Evolutionary conservation across 2,797 vertebrate species (phyloP).

Genomic region (Phrynocephalus vlangalii): DNA sequence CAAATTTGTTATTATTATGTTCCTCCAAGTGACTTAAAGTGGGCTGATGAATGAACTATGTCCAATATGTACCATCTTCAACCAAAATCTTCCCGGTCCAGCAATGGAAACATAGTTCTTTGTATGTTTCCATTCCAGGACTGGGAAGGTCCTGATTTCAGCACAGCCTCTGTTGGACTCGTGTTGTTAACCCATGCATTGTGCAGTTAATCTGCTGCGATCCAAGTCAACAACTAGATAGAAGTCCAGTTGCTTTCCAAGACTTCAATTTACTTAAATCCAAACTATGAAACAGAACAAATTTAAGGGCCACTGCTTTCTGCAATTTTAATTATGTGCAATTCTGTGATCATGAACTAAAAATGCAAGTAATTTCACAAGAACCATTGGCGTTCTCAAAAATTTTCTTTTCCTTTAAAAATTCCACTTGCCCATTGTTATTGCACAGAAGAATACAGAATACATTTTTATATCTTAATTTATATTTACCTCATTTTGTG

Average conservation of each 20-base stretch:
- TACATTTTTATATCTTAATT: neutral
- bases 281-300: too few species aligned
- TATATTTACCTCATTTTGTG: neutral
- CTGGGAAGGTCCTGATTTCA: too few species aligned
- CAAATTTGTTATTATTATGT: neutral
- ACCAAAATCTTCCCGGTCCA: too few species aligned
- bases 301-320: neutral
- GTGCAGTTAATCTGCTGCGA: neutral
- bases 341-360: neutral
- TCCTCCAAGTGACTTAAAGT: too few species aligned
- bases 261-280: neutral
- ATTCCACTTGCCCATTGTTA: neutral
- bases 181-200: neutral
- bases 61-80: too few species aligned
- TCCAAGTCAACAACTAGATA: neutral
- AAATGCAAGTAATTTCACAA: neutral
- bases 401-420: neutral
- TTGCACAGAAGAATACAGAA: neutral
- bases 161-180: too few species aligned
- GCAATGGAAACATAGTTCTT: too few species aligned
- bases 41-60: too few species aligned
- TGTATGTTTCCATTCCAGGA: too few species aligned
- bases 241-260: neutral
- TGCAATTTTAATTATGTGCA: neutral
- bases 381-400: neutral